Base-by-base conservation (phyloP, 2,113 vertebrate genomes). In the Sylvietta virens region DNA sequence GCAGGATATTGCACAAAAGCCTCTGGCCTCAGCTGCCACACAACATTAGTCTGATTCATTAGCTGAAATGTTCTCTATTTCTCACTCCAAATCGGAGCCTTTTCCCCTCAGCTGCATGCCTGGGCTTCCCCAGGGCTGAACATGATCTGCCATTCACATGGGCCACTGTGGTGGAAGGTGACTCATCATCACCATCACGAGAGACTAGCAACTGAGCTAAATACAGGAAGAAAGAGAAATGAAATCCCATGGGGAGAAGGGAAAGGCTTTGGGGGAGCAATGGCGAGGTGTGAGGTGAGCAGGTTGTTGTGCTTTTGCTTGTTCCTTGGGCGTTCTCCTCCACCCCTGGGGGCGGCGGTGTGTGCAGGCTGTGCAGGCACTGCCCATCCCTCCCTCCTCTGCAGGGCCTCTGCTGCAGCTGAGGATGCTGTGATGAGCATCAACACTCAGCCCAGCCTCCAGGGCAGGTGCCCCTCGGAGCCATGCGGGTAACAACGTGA, bases 21-120 rank as follows among this genome's bases (percentile, higher is more conserved):
- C 74, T 94, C 85, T n/a, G 10, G 70, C 81, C 58, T 86, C 92
- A 78, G 54, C 81, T 98, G 95, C 96, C 94, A 86, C 93, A 92
- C 65, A 88, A 48, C 17, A 81, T 96, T 95, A 97, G 85, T 66
- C 44, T 37, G 39, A 94, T 90, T 92, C 61, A 93, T 88, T 95
- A 95, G 66, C 84, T 88, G 71, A 96, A 95, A 65, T 92, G 84
- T 33, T 81, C 71, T 80, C 37, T 45, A 10, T 84, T 91, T 92
- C 83, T 95, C 81, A 82, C 39, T 60, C 51, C 24, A 65, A 66
- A 95, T 57, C 88, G 90, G 77, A 60, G 50, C 22, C 37, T 78
- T 86, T 92, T 53, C 54, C 51, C 72, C 58, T 62, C 82, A 91
- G 69, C 81, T 89, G 27, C 24, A 20, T 61, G 65, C 65, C 67